These are phyloP conservation scores for Benthosema pterotum DNA, from an alignment of 2,797 vertebrate species.

Conservation along the genomic window DNA sequence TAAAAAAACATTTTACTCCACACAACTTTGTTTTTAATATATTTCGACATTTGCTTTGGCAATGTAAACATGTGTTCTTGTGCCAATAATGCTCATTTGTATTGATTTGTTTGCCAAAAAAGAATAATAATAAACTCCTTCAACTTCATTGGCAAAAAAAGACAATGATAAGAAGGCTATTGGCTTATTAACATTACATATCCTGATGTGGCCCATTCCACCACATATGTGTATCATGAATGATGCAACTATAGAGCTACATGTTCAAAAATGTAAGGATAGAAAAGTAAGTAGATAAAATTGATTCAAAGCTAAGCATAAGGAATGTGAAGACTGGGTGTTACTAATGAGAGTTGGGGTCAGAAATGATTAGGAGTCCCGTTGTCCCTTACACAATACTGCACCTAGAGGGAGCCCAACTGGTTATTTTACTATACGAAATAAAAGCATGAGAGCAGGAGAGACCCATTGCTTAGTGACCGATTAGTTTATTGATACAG, in stretches of 20 bases:
- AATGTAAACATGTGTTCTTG: not conserved
- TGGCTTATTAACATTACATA: too few relatives aligned
- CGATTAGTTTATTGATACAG: too few relatives aligned
- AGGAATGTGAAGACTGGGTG: not conserved
- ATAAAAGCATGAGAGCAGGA: not conserved
- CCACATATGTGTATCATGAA: too few relatives aligned
- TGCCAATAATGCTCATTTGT: too few relatives aligned
- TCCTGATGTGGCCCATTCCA: too few relatives aligned
- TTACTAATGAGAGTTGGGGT: constrained; percentile 1
- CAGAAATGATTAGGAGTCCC: constrained; percentile 4
- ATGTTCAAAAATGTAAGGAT: not conserved
- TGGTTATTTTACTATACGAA: not conserved
- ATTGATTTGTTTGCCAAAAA: too few relatives aligned
- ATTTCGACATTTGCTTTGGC: too few relatives aligned
- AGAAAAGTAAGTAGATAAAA: too few relatives aligned
- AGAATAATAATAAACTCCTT: too few relatives aligned
- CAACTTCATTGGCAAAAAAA: too few relatives aligned
- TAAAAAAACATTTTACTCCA: not conserved
- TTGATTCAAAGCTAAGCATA: not conserved
- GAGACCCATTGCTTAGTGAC: too few relatives aligned
- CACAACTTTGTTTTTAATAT: not conserved
- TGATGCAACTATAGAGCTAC: not conserved
- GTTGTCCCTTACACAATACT: not conserved
- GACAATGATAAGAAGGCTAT: too few relatives aligned
- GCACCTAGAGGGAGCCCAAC: not conserved